phyloP scores from a whole-genome alignment of 1,140 invertebrate species.

The Bombus ignitus region DNA sequence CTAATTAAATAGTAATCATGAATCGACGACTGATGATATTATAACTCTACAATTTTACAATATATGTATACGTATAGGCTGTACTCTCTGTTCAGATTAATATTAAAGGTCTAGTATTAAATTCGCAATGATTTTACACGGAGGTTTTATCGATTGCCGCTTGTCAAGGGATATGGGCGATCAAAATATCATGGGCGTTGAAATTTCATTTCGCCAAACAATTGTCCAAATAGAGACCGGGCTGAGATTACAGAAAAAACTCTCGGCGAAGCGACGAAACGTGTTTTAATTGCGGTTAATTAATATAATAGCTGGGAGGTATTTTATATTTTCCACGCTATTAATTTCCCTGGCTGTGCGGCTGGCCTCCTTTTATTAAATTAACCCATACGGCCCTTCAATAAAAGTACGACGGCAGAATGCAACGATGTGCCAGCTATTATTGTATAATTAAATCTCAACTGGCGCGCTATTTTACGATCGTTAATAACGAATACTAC shows the following conservation, averaged over 20 bases:
- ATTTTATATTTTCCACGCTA: conserved; percentile 37
- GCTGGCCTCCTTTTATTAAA: conserved; percentile 28
- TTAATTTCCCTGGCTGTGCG: conserved; percentile 22
- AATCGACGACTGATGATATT: no score
- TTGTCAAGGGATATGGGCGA: no score
- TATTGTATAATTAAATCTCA: conserved; percentile 41
- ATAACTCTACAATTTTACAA: no score
- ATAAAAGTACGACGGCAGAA: conserved; percentile 27
- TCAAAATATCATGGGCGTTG: no score
- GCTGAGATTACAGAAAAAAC: neutral
- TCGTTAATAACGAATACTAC: conserved; percentile 5
- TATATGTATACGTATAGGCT: no score
- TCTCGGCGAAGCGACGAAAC: neutral
- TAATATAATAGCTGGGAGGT: conserved; percentile 24
- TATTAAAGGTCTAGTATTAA: no score
- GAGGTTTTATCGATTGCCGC: no score
- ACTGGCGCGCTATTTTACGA: conserved; percentile 2
- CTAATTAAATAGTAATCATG: no score
- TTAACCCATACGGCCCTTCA: conserved; percentile 1
- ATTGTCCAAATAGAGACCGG: no score
- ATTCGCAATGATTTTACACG: no score
- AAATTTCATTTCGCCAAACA: no score
- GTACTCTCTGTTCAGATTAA: no score
- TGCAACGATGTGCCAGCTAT: conserved; percentile 27
- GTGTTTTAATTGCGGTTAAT: conserved; percentile 45